Conservation (phyloP, 2,888 invertebrate species). For the Epistrophella euchroma region DNA sequence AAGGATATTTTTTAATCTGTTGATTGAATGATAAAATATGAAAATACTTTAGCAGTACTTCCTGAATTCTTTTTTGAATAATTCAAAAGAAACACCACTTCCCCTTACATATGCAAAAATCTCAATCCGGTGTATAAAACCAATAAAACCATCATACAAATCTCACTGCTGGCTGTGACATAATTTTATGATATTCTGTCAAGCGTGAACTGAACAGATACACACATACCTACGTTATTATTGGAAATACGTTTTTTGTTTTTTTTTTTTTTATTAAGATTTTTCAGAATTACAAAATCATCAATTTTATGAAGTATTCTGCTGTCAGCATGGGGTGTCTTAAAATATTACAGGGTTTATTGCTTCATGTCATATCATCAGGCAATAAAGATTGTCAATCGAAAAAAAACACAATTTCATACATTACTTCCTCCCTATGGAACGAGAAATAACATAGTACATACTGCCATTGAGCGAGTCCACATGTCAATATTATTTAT, state of each 20-base stretch:
- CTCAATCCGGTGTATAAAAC: background rate
- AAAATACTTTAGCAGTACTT: no score
- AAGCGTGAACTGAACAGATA: background rate
- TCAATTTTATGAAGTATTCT: conserved; percentile 15
- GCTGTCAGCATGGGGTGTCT: background rate
- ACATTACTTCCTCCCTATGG: background rate
- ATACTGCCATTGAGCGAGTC: background rate
- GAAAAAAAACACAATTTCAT: background rate
- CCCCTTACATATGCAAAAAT: no score
- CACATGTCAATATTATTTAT: background rate
- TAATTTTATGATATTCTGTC: conserved; percentile 14
- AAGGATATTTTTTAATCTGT: background rate
- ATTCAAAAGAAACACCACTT: background rate
- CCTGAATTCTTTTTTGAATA: background rate
- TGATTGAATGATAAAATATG: background rate
- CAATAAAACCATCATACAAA: background rate
- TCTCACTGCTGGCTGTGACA: background rate
- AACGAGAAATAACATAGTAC: background rate
- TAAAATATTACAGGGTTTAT: background rate
- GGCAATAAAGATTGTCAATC: background rate
- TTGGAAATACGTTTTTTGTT: no score
- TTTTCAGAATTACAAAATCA: conserved; percentile 10
- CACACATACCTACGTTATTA: background rate
- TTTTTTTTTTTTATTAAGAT: conserved; percentile 3
- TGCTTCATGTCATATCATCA: background rate